A percentile compares a stretch with the other conserved stretches of the same genome.
Evolutionary conservation across 1,140 invertebrate genomes (phyloP).

Genomic region (Dolichoris vasculosae): DNA sequence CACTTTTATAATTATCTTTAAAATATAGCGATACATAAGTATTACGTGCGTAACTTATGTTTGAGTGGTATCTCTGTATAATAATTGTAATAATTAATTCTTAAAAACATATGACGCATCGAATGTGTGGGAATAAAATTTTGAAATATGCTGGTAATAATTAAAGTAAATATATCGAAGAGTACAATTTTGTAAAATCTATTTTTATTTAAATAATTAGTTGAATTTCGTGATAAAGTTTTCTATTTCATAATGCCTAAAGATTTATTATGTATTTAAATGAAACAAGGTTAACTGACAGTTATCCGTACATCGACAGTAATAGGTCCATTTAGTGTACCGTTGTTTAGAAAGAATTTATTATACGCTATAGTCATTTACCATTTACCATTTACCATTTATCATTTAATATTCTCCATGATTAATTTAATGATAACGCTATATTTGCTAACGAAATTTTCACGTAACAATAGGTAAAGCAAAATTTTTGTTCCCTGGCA

Average conservation of each 20-base stretch:
- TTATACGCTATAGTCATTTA: conserved; percentile 8
- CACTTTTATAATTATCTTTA: neutral
- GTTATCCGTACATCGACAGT: conserved; percentile 17
- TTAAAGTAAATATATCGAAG: neutral
- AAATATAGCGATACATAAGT: neutral
- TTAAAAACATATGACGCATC: neutral
- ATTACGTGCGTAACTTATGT: neutral
- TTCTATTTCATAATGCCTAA: conserved; percentile 6
- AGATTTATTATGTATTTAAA: conserved; percentile 28
- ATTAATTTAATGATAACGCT: conserved; percentile 17
- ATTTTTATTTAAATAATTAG: conserved; percentile 13
- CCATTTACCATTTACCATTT: conserved; percentile 7
- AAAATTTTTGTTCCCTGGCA: neutral
- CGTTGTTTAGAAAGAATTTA: conserved; percentile 30
- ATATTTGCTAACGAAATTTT: neutral
- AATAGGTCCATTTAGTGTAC: conserved; percentile 7
- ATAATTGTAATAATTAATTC: neutral
- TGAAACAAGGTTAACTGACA: conserved; percentile 24
- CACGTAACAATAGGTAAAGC: neutral
- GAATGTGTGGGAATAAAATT: neutral
- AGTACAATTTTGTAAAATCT: neutral
- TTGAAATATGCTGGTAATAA: neutral
- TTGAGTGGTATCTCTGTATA: neutral
- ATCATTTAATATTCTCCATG: conserved; percentile 18
- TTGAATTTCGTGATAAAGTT: conserved; percentile 13